Conservation (phyloP, 2,797 vertebrate genomes). For the Ambastaia sidthimunki region DNA sequence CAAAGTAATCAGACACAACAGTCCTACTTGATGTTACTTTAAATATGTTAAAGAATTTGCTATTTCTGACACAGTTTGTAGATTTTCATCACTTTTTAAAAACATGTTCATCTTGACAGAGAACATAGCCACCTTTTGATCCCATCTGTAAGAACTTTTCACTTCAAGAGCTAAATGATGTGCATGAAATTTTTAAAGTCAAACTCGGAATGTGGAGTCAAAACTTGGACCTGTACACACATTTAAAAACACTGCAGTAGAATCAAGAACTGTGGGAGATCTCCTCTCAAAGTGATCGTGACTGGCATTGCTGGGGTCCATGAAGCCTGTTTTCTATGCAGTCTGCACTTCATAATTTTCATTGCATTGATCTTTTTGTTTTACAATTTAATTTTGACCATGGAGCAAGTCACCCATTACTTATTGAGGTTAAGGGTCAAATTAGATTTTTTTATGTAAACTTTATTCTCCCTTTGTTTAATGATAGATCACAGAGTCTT, state of each 20-base stretch:
- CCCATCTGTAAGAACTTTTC: not conserved
- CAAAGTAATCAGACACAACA: not conserved
- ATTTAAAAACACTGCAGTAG: not conserved
- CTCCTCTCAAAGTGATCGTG: not conserved
- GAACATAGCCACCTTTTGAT: not conserved
- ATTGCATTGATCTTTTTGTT: slow-evolving; percentile 14
- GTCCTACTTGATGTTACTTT: not conserved
- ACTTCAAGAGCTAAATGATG: not conserved
- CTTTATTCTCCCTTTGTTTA: slow-evolving; percentile 10
- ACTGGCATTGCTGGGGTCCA: not conserved
- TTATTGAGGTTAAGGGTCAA: not conserved
- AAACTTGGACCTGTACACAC: not conserved
- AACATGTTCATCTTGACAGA: not conserved
- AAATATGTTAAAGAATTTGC: not conserved
- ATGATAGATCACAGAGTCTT: not conserved
- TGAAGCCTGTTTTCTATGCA: slow-evolving; percentile 19
- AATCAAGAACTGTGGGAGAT: not conserved
- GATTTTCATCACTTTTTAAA: not conserved
- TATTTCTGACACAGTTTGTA: not conserved
- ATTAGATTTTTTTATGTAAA: slow-evolving; percentile 9
- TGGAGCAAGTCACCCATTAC: not conserved
- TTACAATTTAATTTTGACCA: slow-evolving; percentile 9
- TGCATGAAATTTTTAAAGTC: not conserved
- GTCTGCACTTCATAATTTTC: not conserved
- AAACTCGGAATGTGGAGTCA: not conserved